Base-by-base conservation (phyloP, 2,888 invertebrate genomes). In the Apodemia hepburni region DNA sequence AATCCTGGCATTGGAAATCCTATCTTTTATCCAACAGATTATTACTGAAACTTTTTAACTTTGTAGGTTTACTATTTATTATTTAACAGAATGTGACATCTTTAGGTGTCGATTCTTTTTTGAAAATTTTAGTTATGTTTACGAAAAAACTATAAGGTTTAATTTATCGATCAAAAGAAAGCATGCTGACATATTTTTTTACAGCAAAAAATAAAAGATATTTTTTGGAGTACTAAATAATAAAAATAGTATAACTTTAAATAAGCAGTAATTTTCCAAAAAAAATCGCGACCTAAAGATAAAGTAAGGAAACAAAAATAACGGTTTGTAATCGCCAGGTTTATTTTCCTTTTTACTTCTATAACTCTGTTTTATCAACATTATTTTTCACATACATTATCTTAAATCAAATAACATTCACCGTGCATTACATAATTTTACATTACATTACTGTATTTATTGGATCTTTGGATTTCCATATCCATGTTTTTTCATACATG, bases 361-460 rank as follows among this genome's bases (percentile, higher is more conserved):
- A 85, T 80, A 76, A 78, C 82, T 77, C 80, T 80, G 78, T 78
- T 75, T 77, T 75, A 79, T 76, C 76, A 85, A 86, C 87, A 84
- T 80, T 88, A 82, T 51, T 22, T 82, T 84, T 87, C 80, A 86
- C 86, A 87, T 85, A 82, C 78, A 83, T 79, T 80, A 84, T 81
- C 77, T 79, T 86, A 88, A 83, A 85, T 82, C 77, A 78, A 85
- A 76, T 80, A 87, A 87, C 85, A 85, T 83, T 81, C 79, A 85
- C 76, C 75, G 78, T 83, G 81, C 78, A 75, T 80, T 81, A 82
- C 70, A 73, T 68, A 70, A 71, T 71, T 71, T 69, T 68, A 72
- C 68, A 68, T 67, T 38, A 70, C 71, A 71, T 69, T 67, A 68
- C 65, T 69, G 68, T 69, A 70, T 71, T 67, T 65, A 68, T 62